A percentile compares a stretch with the other conserved stretches of the same genome.
These are phyloP conservation scores for Epistrophella euchroma DNA, from an alignment of 2,888 invertebrate species.

Conservation along the genomic window DNA sequence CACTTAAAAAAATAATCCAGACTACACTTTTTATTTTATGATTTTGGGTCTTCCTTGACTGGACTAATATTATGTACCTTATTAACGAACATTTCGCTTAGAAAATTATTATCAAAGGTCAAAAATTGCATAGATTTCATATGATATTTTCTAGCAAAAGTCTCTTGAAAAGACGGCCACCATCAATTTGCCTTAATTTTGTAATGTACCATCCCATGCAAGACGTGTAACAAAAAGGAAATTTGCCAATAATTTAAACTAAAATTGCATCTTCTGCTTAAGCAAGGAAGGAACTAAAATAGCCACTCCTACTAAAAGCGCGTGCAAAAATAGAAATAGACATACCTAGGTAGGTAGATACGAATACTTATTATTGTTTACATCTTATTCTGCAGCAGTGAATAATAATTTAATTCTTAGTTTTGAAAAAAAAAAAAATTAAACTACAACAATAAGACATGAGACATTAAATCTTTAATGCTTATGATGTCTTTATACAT, in stretches of 20 bases:
- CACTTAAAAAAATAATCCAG: too few relatives aligned
- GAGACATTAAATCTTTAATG: constrained; percentile 42
- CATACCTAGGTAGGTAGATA: neutral
- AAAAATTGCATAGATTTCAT: too few relatives aligned
- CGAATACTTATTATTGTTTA: constrained; percentile 46
- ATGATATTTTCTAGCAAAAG: too few relatives aligned
- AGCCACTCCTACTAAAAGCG: constrained; percentile 67
- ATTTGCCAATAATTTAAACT: constrained; percentile 60
- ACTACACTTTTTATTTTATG: too few relatives aligned
- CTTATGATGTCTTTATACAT: constrained; percentile 50
- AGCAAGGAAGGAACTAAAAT: constrained; percentile 46
- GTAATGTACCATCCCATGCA: constrained; percentile 35
- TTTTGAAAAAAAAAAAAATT: neutral
- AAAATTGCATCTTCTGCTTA: constrained; percentile 59
- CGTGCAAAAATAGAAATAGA: constrained; percentile 51
- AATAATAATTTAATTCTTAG: constrained; percentile 41
- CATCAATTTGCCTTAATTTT: constrained; percentile 25
- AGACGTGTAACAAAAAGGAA: neutral
- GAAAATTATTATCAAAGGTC: too few relatives aligned
- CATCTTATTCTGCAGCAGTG: constrained; percentile 35
- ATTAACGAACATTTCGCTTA: too few relatives aligned
- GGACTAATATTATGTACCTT: too few relatives aligned
- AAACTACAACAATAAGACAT: neutral
- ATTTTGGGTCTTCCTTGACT: too few relatives aligned
- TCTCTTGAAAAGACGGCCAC: too few relatives aligned